Percentiles rank a stretch among this genome's conserved stretches.
Conservation (phyloP, 2,113 vertebrate species). For the Rhynchopsitta pachyrhyncha region DNA sequence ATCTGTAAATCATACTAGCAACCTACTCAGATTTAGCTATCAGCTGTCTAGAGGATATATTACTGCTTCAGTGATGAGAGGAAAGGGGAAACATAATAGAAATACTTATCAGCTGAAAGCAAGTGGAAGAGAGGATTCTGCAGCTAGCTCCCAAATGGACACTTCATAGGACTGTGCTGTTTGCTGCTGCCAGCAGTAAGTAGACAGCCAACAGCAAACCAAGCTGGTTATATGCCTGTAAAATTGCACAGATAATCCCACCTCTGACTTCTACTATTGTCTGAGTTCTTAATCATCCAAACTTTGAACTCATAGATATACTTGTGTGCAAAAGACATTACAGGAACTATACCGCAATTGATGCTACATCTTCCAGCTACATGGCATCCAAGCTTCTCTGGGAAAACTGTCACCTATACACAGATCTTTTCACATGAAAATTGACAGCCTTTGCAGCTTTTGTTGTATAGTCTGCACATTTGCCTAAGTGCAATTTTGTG, state of each 20-base stretch:
- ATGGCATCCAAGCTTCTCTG: neutral
- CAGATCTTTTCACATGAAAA: neutral
- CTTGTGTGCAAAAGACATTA: neutral
- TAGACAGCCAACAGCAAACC: neutral
- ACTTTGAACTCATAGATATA: neutral
- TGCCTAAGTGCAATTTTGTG: neutral
- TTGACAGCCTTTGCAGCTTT: neutral
- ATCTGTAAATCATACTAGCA: neutral
- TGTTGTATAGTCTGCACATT: neutral
- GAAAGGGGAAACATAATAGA: neutral
- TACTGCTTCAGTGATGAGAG: neutral
- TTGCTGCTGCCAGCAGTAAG: neutral
- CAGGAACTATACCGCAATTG: neutral
- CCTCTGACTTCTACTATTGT: neutral
- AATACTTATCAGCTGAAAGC: constrained; percentile 20
- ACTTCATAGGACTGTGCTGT: neutral
- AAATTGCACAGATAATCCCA: neutral
- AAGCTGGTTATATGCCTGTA: neutral
- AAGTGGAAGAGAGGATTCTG: neutral
- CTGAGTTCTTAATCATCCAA: neutral
- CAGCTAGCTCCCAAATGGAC: neutral
- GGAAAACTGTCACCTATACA: neutral
- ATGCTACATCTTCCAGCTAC: neutral
- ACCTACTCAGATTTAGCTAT: neutral
- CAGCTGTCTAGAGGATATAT: neutral